Base-by-base conservation (phyloP, 2,797 vertebrate genomes). In the Chelonia mydas region DNA sequence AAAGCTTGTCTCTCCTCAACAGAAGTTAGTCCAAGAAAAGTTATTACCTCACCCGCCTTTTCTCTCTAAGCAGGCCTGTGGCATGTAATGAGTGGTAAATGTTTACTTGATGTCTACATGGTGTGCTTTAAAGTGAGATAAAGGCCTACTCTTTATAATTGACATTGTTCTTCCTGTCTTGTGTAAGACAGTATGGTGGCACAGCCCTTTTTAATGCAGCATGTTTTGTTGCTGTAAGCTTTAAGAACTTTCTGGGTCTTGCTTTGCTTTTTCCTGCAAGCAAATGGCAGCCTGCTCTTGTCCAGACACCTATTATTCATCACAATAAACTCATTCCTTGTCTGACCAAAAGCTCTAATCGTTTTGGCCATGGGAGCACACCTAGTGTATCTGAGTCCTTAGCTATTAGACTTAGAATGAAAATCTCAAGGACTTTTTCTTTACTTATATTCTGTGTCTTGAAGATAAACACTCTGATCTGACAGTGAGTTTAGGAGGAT, bases 401-500 rank as follows among this genome's bases (percentile, higher is more conserved):
- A 96, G 51, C 76, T 94, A 88, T 88, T 93, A 80, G 49, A 89
- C 3, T 90, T 31, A 81, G 68, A 94, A 94, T 86, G 94, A 12
- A 94, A 94, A 94, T 87, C 41, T 95, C 94, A 96, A 72, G 93
- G 76, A 86, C 59, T 91, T 98, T 97, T 97, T 93, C 83, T 12
- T 94, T 96, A 95, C 81, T 96, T 87, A 96, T 68, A 68, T 93
- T 91, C 86, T 95, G 68, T 94, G 90, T 41, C 89, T 96, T 97
- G 94, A 94, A 94, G 92, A 92, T 92, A 95, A 97, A 94, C 53
- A 88, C 61, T 95, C 78, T 95, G 95, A 93, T 96, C 94, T 97
- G 92, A 92, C 90, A 88, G 49, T 59, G 76, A 96, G 84, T 91
- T 97, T 96, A 97, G 89, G 89, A 85, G 2, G 50, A 83, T 97